Evolutionary conservation across 2,113 vertebrate species (phyloP).

Genomic region (Melozone crissalis): DNA sequence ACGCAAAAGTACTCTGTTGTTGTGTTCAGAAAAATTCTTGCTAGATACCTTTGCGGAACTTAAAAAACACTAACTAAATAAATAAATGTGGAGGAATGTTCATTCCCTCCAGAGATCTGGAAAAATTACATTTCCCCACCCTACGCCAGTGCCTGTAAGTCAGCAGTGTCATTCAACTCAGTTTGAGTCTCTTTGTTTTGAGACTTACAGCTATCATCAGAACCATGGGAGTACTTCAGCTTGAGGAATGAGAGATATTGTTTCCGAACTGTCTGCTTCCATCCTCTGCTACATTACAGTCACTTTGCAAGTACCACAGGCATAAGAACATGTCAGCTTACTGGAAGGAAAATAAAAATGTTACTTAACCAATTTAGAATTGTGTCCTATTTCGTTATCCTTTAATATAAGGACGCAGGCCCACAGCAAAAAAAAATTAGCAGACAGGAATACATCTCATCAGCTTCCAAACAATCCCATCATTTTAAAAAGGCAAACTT

Average conservation of each 20-base stretch:
- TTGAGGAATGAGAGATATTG: constrained; percentile 10
- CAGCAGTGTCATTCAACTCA: not conserved
- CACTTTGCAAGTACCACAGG: not conserved
- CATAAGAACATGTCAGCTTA: not conserved
- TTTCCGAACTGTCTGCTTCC: not conserved
- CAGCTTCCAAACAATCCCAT: not conserved
- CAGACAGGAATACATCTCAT: not conserved
- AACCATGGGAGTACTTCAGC: not conserved
- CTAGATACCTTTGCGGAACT: not conserved
- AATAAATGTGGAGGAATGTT: not conserved
- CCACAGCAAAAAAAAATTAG: not conserved
- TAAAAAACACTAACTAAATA: not conserved
- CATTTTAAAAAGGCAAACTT: not conserved
- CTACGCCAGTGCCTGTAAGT: not conserved
- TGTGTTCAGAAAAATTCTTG: not conserved
- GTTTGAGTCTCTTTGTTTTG: not conserved
- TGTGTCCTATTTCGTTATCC: not conserved
- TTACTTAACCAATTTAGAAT: not conserved
- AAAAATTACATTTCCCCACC: not conserved
- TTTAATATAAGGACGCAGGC: not conserved
- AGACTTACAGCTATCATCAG: not conserved
- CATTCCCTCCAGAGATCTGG: not conserved
- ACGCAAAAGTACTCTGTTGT: not conserved
- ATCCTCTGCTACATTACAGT: not conserved
- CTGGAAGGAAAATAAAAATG: not conserved